Base-by-base conservation (phyloP, 2,888 invertebrate species). In the Euspilapteryx auroguttella region DNA sequence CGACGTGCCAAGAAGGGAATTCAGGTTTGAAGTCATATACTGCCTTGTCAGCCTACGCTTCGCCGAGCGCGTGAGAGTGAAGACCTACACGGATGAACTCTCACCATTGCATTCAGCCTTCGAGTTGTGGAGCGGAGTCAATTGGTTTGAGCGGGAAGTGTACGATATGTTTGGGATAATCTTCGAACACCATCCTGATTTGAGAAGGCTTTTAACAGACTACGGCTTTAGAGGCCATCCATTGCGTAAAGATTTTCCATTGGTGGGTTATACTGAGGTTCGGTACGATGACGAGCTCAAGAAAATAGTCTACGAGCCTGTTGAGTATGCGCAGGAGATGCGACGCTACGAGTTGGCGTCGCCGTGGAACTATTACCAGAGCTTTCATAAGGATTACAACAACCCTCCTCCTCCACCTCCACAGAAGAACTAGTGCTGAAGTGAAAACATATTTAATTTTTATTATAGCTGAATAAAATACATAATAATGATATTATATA, bases 201-300 rank as follows among this genome's bases (percentile, higher is more conserved):
- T 73, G 36, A 50, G 73, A 13, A 50, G 73, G 32, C 43, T 73
- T 30, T 44, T 73, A 3, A 73, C 73, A 0, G 73, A 73, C 41
- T 75, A 75, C 28, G 75, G 73, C 0, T 73, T 75, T 28, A 35
- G 29, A 21, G 75, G 76, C 1, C 73, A 77, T 40, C 76, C 76
- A 6, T 35, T 75, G 11, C 46, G 71, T 27, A 75, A 75, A 32
- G 75, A 75, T 35, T 75, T 64, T 31, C 75, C 75, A 1, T 32
- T 65, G 5, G 51, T 55, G 2, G 75, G 75, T 1, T 75, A 73
- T 31, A 55, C 48, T 2, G 75, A 75, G 42, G 51, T 64, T 8
- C 55, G 75, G 10, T 75, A 73, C 31, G 75, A 75, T 32, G 75
- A 75, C 32, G 71, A 61, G 21, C 32, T 66, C 10, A 73, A 73